These are phyloP conservation scores for Castor canadensis DNA, from an alignment of 2,113 vertebrate genomes.

Conservation along the genomic window DNA sequence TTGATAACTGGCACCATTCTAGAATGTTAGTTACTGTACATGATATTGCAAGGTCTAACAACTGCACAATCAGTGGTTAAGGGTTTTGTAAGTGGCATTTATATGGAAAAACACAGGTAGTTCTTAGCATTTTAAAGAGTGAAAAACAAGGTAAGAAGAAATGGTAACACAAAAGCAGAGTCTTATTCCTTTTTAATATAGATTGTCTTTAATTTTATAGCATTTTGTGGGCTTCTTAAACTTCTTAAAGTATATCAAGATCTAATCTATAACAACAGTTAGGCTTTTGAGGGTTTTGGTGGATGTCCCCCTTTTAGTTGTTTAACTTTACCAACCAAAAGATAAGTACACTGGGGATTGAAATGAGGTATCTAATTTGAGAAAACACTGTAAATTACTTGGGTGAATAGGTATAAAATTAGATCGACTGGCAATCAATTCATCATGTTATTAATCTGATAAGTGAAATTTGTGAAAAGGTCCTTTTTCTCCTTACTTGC, in stretches of 20 bases:
- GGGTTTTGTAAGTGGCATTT: not conserved
- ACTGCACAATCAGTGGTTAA: not conserved
- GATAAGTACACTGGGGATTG: slow-evolving; percentile 40
- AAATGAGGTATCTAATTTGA: slow-evolving; percentile 56
- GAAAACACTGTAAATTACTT: slow-evolving; percentile 35
- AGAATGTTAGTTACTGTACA: not conserved
- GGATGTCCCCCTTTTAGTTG: slow-evolving; percentile 27
- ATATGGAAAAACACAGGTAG: not conserved
- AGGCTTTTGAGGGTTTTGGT: not conserved
- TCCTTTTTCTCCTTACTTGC: slow-evolving; percentile 10
- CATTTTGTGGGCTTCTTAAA: slow-evolving; percentile 12
- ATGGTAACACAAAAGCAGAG: not conserved
- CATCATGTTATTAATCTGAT: slow-evolving; percentile 40
- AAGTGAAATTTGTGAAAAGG: slow-evolving; percentile 34
- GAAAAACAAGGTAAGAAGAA: not conserved
- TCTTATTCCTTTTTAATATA: slow-evolving; percentile 17
- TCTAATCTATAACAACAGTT: not conserved
- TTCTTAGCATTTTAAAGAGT: slow-evolving; percentile 16
- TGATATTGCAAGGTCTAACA: not conserved
- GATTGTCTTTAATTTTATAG: slow-evolving; percentile 45
- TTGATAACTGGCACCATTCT: slow-evolving; percentile 12
- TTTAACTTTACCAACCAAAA: slow-evolving; percentile 31
- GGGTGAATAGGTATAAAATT: slow-evolving; percentile 30
- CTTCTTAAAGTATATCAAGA: slow-evolving; percentile 11
- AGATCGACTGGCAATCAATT: slow-evolving; percentile 1